phyloP scores from a whole-genome alignment of 1,140 invertebrate genomes.

The Manduca sexta region DNA sequence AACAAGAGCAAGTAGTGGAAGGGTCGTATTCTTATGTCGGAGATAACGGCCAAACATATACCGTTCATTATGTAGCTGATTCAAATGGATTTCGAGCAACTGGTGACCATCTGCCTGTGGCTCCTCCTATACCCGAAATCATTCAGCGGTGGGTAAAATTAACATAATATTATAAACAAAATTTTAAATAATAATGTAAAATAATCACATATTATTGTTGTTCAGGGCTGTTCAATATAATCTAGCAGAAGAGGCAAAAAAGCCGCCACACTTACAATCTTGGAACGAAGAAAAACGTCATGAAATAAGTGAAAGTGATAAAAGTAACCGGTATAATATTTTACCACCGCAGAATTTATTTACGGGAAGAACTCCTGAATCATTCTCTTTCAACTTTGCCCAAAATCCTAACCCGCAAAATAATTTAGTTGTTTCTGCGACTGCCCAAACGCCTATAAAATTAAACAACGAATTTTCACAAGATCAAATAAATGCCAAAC shows the following conservation, averaged over 20 bases:
- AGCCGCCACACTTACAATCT: constrained; percentile 44
- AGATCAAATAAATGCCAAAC: constrained; percentile 40
- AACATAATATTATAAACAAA: too few relatives aligned
- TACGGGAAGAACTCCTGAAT: constrained; percentile 61
- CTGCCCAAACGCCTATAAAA: constrained; percentile 37
- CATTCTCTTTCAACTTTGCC: constrained; percentile 52
- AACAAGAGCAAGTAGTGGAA: constrained; percentile 74
- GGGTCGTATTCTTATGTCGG: constrained; percentile 77
- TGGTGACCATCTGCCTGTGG: constrained; percentile 73
- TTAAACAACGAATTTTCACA: constrained; percentile 31
- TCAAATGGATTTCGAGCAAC: constrained; percentile 74
- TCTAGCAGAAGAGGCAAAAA: constrained; percentile 64
- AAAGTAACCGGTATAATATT: constrained; percentile 22
- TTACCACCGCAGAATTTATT: constrained; percentile 45
- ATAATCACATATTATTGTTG: constrained; percentile 2
- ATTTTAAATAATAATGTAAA: background rate
- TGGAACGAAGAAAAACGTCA: constrained; percentile 44
- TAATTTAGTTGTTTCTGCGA: constrained; percentile 40
- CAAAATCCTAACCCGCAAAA: constrained; percentile 38
- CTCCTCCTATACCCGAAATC: constrained; percentile 73
- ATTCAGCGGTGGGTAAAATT: constrained; percentile 60
- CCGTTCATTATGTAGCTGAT: constrained; percentile 74
- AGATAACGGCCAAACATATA: constrained; percentile 73
- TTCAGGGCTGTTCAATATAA: constrained; percentile 64
- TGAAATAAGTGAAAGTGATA: constrained; percentile 31